These are phyloP conservation scores for Epinotia nisella DNA, from an alignment of 2,888 invertebrate species.

Conservation along the genomic window DNA sequence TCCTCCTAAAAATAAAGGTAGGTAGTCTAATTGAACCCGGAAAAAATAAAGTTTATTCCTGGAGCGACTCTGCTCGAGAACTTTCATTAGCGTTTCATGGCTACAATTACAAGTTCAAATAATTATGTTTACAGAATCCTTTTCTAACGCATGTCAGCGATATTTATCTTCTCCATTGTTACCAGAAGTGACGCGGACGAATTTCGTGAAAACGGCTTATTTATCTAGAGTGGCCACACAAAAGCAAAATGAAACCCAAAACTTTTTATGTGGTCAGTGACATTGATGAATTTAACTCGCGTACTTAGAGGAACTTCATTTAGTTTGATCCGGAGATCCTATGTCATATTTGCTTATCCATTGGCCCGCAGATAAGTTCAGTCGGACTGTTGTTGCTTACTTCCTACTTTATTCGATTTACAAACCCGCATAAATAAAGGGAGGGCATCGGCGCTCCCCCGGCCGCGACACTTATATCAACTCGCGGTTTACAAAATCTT, in stretches of 20 bases:
- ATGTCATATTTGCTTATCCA: slow-evolving; percentile 73
- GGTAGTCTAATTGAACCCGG: slow-evolving; percentile 71
- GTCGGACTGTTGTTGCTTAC: slow-evolving; percentile 66
- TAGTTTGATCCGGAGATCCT: slow-evolving; percentile 63
- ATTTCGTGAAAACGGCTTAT: slow-evolving; percentile 83
- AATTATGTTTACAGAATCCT: slow-evolving; percentile 84
- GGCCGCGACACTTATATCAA: neutral
- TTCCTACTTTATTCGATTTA: slow-evolving; percentile 76
- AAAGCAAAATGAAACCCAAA: slow-evolving; percentile 81
- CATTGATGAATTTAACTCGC: slow-evolving; percentile 55
- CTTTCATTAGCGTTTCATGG: slow-evolving; percentile 80
- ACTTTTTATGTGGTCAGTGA: slow-evolving; percentile 84
- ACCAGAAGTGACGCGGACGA: slow-evolving; percentile 81
- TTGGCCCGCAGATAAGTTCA: slow-evolving; percentile 78
- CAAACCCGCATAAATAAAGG: slow-evolving; percentile 79
- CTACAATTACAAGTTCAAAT: slow-evolving; percentile 83
- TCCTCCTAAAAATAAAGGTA: slow-evolving; percentile 71
- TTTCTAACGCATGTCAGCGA: slow-evolving; percentile 82
- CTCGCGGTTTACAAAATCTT: slow-evolving; percentile 5
- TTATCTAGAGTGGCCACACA: slow-evolving; percentile 80
- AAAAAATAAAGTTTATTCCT: slow-evolving; percentile 69
- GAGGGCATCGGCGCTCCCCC: slow-evolving; percentile 58
- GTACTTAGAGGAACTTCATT: slow-evolving; percentile 60
- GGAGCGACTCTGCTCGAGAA: slow-evolving; percentile 66
- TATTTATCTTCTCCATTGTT: slow-evolving; percentile 83